Base-by-base conservation (phyloP, 2,888 invertebrate genomes). In the Myopa tessellatipennis region DNA sequence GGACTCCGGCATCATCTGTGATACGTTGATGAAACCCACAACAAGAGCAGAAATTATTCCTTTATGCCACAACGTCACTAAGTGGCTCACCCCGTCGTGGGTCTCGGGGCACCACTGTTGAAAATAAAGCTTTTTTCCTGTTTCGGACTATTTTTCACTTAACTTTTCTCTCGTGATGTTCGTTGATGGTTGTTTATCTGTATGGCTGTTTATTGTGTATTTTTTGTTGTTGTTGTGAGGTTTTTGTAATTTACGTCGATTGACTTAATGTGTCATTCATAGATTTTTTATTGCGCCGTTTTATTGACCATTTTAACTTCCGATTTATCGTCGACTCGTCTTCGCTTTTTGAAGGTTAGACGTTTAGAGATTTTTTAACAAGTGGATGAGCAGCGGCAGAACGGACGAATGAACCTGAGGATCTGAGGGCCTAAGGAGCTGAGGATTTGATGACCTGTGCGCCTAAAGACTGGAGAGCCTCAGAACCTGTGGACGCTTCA, bases 221-320 rank as follows among this genome's bases (percentile, higher is more conserved):
- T 69, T 36, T 16, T 34, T 34, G 18, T 61, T 63, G 63, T 70
- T 58, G 45, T 61, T 69, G 38, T 45, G 26, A 34, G 12, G 68
- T 45, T 79, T 76, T 65, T 65, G 79, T 63, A 85, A 86, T 87
- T 88, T 89, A 88, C 85, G 88, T 84, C 89, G 87, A 88, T 89
- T 88, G 88, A 88, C 88, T 88, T 88, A 88, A 88, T 88, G 89
- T 88, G 89, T 88, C 88, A 88, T 89, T 89, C 88, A 87, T 87
- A 88, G 87, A 87, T 34, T 88, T 88, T 88, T 89, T 88, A 88
- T 89, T 87, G 87, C 86, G 34, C 81, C 85, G 83, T 88, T 88
- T 88, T 88, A 88, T 89, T 88, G 87, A 89, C 87, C 85, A 85
- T 86, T 87, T 89, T 88, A 87, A 88, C 89, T 88, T 89, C 86